Evolutionary conservation across 30 jellyfish, hydroid and myxozoan genomes (phyloP).

Genomic region (Sanderia malayensis): DNA sequence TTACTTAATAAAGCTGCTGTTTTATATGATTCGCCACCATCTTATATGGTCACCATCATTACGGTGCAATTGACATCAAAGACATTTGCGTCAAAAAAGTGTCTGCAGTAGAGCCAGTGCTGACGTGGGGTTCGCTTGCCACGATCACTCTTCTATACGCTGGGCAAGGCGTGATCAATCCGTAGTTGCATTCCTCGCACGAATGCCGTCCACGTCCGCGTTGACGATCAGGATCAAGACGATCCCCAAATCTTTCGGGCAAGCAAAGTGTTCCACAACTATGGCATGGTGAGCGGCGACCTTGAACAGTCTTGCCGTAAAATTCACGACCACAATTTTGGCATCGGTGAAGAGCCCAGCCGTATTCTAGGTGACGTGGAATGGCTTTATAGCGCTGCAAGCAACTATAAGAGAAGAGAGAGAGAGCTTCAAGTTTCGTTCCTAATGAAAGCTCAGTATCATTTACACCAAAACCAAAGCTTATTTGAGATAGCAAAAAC

Average conservation of each 20-base stretch:
- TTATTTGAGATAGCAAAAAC: not conserved
- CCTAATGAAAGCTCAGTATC: not conserved
- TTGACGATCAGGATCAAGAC: not conserved
- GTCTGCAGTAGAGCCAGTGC: slow-evolving; percentile 1
- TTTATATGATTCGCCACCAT: too few relatives aligned
- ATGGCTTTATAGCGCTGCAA: not conserved
- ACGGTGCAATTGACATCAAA: too few relatives aligned
- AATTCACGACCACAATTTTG: not conserved
- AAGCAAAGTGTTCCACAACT: not conserved
- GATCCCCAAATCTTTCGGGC: not conserved
- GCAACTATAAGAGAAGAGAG: not conserved
- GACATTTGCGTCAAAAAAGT: not conserved
- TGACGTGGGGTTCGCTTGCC: not conserved
- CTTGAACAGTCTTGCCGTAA: not conserved
- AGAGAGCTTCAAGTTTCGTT: not conserved
- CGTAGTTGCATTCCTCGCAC: not conserved
- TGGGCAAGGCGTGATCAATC: not conserved
- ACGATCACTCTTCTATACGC: not conserved
- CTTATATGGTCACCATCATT: too few relatives aligned
- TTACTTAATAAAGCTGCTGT: too few relatives aligned
- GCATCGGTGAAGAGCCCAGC: not conserved
- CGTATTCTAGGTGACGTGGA: not conserved
- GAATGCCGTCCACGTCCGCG: not conserved
- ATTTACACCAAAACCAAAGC: not conserved
- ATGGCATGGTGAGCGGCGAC: not conserved